Conservation (phyloP, 2,797 vertebrate genomes). For the Onychomys arenicola region DNA sequence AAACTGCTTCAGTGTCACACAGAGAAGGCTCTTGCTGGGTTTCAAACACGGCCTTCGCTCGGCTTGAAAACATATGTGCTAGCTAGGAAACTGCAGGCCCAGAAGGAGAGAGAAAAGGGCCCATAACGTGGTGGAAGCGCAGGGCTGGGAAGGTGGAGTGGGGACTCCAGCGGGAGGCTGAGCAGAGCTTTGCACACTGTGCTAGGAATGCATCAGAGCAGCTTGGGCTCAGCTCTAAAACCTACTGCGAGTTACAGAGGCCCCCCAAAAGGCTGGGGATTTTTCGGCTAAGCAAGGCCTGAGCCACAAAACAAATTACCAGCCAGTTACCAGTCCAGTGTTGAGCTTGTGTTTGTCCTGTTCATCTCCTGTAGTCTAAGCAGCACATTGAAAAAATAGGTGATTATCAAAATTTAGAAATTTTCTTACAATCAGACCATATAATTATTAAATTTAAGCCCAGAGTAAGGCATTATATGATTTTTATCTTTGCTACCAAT, state of each 20-base stretch:
- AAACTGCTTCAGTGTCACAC: slow-evolving; percentile 54
- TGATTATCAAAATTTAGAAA: neutral
- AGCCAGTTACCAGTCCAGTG: neutral
- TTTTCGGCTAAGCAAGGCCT: neutral
- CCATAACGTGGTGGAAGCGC: neutral
- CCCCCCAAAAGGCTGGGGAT: neutral
- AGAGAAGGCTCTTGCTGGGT: slow-evolving; percentile 37
- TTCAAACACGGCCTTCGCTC: slow-evolving; percentile 48
- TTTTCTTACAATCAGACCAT: slow-evolving; percentile 25
- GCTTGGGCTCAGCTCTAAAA: neutral
- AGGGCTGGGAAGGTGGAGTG: neutral
- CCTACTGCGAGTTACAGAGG: neutral
- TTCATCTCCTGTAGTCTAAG: neutral
- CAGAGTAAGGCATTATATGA: neutral
- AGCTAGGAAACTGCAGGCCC: neutral
- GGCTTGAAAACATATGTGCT: neutral
- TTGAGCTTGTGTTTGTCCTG: neutral
- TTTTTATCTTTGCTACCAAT: neutral
- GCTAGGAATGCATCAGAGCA: neutral
- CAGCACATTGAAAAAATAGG: neutral
- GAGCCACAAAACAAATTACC: neutral
- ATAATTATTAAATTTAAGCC: slow-evolving; percentile 47
- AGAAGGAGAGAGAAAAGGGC: slow-evolving; percentile 18
- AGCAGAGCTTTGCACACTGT: neutral
- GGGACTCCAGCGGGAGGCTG: neutral